Evolutionary conservation across 1,140 invertebrate genomes (phyloP), one percentile per base, ranked within the genome.

Genomic region (Charaxes varanes): DNA sequence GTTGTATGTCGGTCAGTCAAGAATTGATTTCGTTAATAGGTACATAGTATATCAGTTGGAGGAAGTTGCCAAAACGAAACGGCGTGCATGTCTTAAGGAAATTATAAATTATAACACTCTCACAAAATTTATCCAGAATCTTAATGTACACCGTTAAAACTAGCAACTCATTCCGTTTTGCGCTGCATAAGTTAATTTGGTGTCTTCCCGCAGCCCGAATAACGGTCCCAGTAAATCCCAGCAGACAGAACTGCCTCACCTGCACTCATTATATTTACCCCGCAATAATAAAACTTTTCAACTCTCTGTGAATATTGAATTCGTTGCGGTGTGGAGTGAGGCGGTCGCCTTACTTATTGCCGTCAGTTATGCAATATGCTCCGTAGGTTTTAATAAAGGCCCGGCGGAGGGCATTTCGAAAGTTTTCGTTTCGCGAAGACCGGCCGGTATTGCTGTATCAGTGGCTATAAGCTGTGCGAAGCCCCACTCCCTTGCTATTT

Each of bases 211-310:
- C 48, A 37, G 33, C 44, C 38, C 53, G 56, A 64, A 67, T 70
- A 66, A 62, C 61, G 60, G 55, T 55, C 51, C 51, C 55, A 53
- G 67, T 74, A 72, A 78, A 74, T 81, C 71, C 66, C 69, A 33
- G 49, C 66, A 73, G 72, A 73, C 68, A 64, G 57, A 63, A 68
- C 62, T 57, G 65, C 46, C 65, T 81, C 76, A 78, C 77, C 73
- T 78, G 71, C 64, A 74, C 72, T 80, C 72, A 73, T 80, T 77
- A 80, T 80, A 78, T 80, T 78, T 81, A 81, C 59, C 69, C 73
- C 65, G 73, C 71, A 76, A 80, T 81, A 81, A 81, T 78, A 81
- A 81, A 81, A 81, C 63, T 81, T 81, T 63, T 60, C 73, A 69
- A 76, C 76, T 71, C 68, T 43, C 54, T 67, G 48, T 72, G 73